Evolutionary conservation across 2,797 vertebrate species (phyloP).

Genomic region (Taeniopygia guttata): DNA sequence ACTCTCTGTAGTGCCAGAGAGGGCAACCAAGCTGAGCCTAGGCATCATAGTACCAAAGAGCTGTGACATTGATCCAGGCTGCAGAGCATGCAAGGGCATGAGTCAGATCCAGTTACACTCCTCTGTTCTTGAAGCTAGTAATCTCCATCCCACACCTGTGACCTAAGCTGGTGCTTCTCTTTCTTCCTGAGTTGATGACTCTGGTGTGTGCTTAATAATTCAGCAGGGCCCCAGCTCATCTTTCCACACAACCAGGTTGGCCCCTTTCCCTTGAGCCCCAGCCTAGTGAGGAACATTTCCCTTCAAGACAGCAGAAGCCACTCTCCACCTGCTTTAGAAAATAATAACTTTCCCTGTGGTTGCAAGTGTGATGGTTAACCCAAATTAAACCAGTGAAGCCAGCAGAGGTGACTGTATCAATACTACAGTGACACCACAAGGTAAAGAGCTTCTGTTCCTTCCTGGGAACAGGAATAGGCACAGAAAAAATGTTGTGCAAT

Average conservation of each 20-base stretch:
- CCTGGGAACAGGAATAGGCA: background rate
- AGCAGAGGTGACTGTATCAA: background rate
- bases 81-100: background rate
- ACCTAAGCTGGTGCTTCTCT: background rate
- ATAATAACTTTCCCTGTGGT: slow-evolving; percentile 16
- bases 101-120: background rate
- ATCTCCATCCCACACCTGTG: slow-evolving; percentile 24
- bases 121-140: background rate
- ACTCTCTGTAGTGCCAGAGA: background rate
- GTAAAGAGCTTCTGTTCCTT: background rate
- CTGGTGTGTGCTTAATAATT: slow-evolving; percentile 42
- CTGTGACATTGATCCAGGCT: background rate
- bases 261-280: background rate
- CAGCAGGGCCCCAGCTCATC: background rate
- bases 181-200: background rate
- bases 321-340: background rate
- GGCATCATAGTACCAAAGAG: background rate
- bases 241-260: slow-evolving; percentile 15
- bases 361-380: background rate
- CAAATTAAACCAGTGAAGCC: background rate
- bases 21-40: background rate
- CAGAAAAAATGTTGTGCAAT: background rate
- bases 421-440: background rate
- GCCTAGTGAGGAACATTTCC: background rate
- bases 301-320: background rate